These are phyloP conservation scores for Rhabdomys pumilio DNA, from an alignment of 2,797 vertebrate species.

Conservation along the genomic window DNA sequence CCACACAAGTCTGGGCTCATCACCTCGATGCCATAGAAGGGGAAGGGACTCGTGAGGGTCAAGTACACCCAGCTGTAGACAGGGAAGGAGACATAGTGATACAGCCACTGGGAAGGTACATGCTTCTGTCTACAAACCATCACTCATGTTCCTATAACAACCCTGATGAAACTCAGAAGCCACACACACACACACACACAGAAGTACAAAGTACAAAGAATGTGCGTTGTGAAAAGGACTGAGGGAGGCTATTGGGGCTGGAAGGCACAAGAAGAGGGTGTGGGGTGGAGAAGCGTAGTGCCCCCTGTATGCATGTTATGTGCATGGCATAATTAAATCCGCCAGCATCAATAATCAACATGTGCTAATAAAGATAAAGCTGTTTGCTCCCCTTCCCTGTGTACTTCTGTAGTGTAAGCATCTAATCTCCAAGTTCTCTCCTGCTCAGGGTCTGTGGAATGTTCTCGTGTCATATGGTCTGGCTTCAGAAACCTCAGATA, in stretches of 20 bases:
- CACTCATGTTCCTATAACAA: background rate
- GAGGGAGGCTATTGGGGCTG: too few species aligned
- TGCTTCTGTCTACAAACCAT: background rate
- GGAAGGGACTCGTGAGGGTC: background rate
- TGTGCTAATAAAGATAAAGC: background rate
- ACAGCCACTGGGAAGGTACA: background rate
- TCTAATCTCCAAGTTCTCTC: conserved; percentile 27
- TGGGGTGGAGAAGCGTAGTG: background rate
- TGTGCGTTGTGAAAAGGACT: background rate
- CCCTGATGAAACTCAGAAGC: background rate
- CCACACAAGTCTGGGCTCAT: background rate
- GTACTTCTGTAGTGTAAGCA: conserved; percentile 49
- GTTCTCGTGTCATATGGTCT: background rate
- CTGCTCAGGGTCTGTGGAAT: background rate
- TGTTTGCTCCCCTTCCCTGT: background rate
- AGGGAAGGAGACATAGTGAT: background rate
- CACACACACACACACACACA: background rate
- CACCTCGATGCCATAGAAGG: background rate
- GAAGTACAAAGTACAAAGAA: background rate
- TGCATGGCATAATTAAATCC: background rate
- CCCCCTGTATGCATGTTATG: too few species aligned
- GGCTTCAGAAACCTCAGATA: background rate
- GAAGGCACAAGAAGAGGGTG: too few species aligned
- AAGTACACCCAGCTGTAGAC: too few species aligned
- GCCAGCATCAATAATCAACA: background rate